Conservation (phyloP, 2,888 invertebrate species). For the Drosophila demipolita region DNA sequence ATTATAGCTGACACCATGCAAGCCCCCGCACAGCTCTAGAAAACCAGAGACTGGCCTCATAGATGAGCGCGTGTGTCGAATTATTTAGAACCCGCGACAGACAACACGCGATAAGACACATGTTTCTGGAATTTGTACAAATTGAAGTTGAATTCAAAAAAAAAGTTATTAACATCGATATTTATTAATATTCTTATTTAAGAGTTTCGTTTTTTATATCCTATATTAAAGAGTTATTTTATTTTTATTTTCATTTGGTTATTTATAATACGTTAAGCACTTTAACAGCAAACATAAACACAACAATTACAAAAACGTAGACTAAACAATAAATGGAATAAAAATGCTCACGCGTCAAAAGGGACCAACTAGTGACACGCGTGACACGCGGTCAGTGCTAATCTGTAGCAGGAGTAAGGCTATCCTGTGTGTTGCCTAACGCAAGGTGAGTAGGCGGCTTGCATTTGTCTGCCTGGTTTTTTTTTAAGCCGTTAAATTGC, state of each 20-base stretch:
- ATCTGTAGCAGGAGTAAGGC: background rate
- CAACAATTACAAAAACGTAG: background rate
- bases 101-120: background rate
- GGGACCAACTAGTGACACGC: background rate
- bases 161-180: background rate
- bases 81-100: background rate
- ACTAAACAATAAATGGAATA: no score
- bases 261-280: background rate
- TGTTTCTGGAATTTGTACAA: background rate
- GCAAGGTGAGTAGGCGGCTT: constrained; percentile 32
- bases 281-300: background rate
- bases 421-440: constrained; percentile 7
- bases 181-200: background rate
- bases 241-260: no score
- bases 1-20: constrained; percentile 61
- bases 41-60: background rate
- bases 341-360: background rate
- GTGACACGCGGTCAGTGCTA: constrained; percentile 21
- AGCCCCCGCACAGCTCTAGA: constrained; percentile 16
- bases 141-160: background rate
- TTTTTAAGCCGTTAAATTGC: constrained; percentile 52
- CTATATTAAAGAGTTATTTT: no score
- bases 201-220: background rate
- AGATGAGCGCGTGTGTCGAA: constrained; percentile 14
- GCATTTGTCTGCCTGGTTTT: constrained; percentile 45